These are phyloP conservation scores for Callorhinus ursinus DNA, from an alignment of 2,113 vertebrate genomes.

Conservation along the genomic window DNA sequence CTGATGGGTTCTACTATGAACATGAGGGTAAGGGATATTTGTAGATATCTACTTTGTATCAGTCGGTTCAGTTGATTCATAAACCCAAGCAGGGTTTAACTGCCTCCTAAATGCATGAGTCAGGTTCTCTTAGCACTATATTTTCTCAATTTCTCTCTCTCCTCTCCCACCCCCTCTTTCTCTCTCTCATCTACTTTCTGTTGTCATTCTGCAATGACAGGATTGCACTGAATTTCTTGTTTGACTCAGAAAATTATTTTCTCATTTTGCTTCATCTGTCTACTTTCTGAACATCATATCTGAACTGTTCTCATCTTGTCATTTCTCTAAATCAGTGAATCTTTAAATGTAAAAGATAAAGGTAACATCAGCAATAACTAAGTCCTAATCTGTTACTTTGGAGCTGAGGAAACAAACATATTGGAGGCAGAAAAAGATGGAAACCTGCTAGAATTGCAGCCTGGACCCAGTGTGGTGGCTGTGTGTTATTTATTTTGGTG, in stretches of 20 bases:
- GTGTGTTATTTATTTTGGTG: neutral
- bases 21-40: neutral
- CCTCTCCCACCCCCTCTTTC: neutral
- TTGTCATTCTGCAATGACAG: neutral
- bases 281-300: neutral
- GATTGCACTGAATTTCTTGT: neutral
- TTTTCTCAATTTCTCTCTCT: neutral
- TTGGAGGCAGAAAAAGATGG: neutral
- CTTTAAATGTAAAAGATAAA: neutral
- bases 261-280: neutral
- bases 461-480: neutral
- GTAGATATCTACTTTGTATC: neutral
- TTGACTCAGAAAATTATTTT: neutral
- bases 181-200: neutral
- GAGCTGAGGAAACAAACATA: neutral
- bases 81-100: neutral
- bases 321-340: neutral
- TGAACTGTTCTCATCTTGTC: neutral
- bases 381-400: neutral
- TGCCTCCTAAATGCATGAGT: neutral
- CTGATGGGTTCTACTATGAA: accelerated
- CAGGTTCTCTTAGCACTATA: neutral
- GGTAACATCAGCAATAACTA: neutral
- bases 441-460: neutral
- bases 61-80: neutral